Percentiles rank a stretch among this genome's conserved stretches.
phyloP scores from a whole-genome alignment of 2,113 vertebrate species.

The Heterochromis multidens region DNA sequence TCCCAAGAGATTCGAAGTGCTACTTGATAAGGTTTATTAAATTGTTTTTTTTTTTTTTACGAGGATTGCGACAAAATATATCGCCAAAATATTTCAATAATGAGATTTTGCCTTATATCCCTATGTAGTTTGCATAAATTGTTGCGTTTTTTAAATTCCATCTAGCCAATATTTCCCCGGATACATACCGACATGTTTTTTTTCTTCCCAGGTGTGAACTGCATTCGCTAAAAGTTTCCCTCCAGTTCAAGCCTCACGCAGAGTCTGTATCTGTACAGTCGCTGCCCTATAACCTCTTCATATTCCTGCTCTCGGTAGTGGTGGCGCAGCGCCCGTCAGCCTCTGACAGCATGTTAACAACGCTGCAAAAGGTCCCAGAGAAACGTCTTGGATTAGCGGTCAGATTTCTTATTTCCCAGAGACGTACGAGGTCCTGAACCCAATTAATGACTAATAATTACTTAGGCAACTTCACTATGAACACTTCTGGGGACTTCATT shows the following conservation, averaged over 20 bases:
- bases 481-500: constrained; percentile 62
- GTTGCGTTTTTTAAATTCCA: neutral
- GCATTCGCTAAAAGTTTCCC: neutral
- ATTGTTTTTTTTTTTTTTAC: neutral
- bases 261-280: neutral
- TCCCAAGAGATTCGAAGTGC: neutral
- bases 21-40: neutral
- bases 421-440: constrained; percentile 85
- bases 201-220: neutral
- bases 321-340: constrained; percentile 35
- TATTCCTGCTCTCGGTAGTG: constrained; percentile 30
- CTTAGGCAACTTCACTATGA: constrained; percentile 63
- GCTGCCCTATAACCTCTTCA: constrained; percentile 43
- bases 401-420: constrained; percentile 82
- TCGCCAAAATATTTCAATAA: neutral
- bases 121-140: neutral
- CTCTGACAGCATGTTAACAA: constrained; percentile 64
- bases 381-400: constrained; percentile 77
- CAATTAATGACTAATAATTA: constrained; percentile 96
- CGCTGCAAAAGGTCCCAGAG: constrained; percentile 43
- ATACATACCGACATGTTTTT: too few species aligned
- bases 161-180: neutral
- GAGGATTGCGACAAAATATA: neutral
- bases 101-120: neutral
- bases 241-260: constrained; percentile 2